Evolutionary conservation across 2,888 invertebrate species (phyloP).

Genomic region (Thymelicus acteon): DNA sequence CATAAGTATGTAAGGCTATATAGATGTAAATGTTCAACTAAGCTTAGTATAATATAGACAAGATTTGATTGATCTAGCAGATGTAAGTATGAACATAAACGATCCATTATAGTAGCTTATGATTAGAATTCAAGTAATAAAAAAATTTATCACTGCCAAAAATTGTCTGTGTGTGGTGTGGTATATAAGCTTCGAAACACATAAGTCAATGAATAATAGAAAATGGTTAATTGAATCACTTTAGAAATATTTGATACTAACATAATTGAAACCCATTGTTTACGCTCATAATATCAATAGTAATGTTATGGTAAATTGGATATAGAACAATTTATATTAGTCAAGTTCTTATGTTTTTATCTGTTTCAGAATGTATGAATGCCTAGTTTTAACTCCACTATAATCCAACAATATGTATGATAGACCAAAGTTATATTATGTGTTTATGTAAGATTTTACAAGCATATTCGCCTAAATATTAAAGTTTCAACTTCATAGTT

Average conservation of each 20-base stretch:
- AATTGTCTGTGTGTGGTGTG: neutral
- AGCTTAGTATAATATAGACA: neutral
- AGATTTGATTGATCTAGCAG: conserved; percentile 19
- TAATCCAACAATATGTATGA: neutral
- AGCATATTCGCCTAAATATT: too few species aligned
- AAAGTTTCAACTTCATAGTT: neutral
- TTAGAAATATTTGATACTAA: too few species aligned
- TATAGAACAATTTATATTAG: too few species aligned
- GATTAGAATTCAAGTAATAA: conserved; percentile 14
- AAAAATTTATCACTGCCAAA: conserved; percentile 29
- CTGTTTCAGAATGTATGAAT: neutral
- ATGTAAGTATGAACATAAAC: conserved; percentile 20
- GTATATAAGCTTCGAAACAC: neutral
- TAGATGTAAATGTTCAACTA: conserved; percentile 15
- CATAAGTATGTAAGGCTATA: neutral
- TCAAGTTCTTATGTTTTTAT: too few species aligned
- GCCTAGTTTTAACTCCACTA: neutral
- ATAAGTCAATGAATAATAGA: neutral
- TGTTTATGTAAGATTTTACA: neutral
- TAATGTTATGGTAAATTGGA: too few species aligned
- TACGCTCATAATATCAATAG: too few species aligned
- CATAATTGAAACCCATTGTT: too few species aligned
- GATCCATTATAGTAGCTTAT: conserved; percentile 19
- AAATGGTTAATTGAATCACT: too few species aligned
- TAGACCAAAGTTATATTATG: conserved; percentile 5